Percentiles rank a stretch among this genome's conserved stretches.
These are phyloP conservation scores for Sarcophilus harrisii DNA, from an alignment of 2,797 vertebrate species.

Conservation along the genomic window DNA sequence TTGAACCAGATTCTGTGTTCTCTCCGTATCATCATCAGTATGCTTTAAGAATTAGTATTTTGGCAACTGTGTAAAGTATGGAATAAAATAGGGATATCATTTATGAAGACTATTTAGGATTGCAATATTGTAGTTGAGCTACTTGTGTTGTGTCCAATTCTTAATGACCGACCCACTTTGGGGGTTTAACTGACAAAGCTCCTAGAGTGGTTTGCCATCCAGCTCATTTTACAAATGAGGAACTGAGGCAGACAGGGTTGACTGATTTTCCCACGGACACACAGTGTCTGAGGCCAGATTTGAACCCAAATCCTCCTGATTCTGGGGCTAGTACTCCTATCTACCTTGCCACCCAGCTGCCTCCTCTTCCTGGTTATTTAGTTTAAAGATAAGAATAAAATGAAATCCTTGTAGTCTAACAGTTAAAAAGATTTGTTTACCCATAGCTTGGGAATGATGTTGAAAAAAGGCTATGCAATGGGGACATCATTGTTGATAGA, in stretches of 20 bases:
- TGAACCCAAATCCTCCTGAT: not conserved
- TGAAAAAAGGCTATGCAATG: not conserved
- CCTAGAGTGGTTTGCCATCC: not conserved
- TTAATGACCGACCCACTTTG: not conserved
- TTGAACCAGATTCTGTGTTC: not conserved
- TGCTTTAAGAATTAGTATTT: not conserved
- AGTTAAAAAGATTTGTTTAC: not conserved
- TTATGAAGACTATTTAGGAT: not conserved
- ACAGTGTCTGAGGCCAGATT: not conserved
- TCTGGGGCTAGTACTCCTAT: not conserved
- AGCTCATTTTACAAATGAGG: not conserved
- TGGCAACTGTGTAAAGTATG: not conserved
- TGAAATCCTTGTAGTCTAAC: not conserved
- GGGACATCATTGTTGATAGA: no score
- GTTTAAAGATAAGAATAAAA: not conserved
- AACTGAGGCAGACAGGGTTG: not conserved
- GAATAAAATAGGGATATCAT: not conserved
- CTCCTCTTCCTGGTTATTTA: not conserved
- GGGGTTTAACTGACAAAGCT: not conserved
- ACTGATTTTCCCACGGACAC: not conserved
- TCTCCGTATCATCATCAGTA: not conserved
- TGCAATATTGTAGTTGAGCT: not conserved
- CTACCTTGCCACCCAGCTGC: not conserved
- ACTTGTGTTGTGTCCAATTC: not conserved
- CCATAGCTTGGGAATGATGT: not conserved